A percentile compares a stretch with the other conserved stretches of the same genome.
Conservation (phyloP, 2,113 vertebrate species). For the Thamnophis sirtalis region DNA sequence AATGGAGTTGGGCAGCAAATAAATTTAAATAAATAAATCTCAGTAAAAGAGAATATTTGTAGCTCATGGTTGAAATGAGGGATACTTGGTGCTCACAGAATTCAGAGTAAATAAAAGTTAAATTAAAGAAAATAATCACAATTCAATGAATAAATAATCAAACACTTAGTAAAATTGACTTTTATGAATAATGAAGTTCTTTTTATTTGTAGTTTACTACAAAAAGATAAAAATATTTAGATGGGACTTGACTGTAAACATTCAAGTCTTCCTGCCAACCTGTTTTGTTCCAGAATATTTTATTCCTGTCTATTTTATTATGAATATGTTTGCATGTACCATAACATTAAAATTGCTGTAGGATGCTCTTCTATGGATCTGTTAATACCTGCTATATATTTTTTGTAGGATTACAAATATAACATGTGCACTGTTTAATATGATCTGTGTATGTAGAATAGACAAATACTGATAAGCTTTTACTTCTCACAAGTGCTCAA, state of each 20-base stretch:
- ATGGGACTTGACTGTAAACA: background rate
- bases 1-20: background rate
- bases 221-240: background rate
- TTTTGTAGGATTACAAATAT: background rate
- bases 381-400: background rate
- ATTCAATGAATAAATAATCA: background rate
- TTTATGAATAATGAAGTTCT: background rate
- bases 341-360: background rate
- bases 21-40: background rate
- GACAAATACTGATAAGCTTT: background rate
- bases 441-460: background rate
- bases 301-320: background rate
- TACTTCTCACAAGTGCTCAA: background rate
- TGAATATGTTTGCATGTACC: background rate
- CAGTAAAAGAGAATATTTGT: too few relatives aligned
- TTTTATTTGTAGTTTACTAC: background rate
- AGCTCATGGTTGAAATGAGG: background rate
- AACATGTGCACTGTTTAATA: background rate
- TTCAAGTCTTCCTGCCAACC: background rate
- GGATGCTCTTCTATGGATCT: background rate
- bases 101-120: background rate
- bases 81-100: background rate
- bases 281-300: background rate
- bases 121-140: background rate
- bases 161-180: background rate